phyloP scores from a whole-genome alignment of 1,140 invertebrate genomes.

The Odontomachus brunneus region DNA sequence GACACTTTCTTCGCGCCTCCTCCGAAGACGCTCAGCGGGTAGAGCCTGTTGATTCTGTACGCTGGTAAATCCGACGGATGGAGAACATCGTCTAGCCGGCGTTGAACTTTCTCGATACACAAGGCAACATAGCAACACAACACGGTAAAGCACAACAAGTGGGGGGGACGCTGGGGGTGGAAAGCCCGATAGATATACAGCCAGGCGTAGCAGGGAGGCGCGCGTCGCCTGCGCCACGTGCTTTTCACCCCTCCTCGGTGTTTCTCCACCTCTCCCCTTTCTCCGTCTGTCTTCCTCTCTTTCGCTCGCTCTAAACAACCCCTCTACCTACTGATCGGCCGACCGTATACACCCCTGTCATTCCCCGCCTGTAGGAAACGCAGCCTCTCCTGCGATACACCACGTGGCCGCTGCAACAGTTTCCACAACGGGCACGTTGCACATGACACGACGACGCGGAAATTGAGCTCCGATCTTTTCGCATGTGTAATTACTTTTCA shows the following conservation, averaged over 20 bases:
- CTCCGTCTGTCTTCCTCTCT: slow-evolving; percentile 71
- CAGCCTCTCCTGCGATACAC: slow-evolving; percentile 66
- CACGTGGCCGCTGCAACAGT: slow-evolving; percentile 63
- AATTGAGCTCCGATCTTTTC: no score
- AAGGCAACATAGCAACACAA: slow-evolving; percentile 82
- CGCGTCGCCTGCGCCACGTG: slow-evolving; percentile 78
- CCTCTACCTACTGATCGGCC: slow-evolving; percentile 71
- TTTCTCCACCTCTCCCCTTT: slow-evolving; percentile 66
- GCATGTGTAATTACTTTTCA: no score
- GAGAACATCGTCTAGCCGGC: slow-evolving; percentile 83
- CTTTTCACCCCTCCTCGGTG: slow-evolving; percentile 67
- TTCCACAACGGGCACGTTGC: slow-evolving; percentile 45
- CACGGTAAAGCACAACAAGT: slow-evolving; percentile 83
- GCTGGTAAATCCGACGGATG: slow-evolving; percentile 66
- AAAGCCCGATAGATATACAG: slow-evolving; percentile 79
- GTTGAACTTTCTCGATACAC: slow-evolving; percentile 85
- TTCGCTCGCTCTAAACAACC: slow-evolving; percentile 76
- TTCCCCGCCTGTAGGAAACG: slow-evolving; percentile 67
- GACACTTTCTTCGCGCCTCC: slow-evolving; percentile 45
- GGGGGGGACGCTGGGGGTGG: slow-evolving; percentile 78
- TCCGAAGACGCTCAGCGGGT: neutral
- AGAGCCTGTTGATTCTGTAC: slow-evolving; percentile 80
- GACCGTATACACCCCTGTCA: slow-evolving; percentile 72
- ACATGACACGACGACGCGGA: slow-evolving; percentile 2
- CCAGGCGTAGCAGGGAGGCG: slow-evolving; percentile 73